Evolutionary conservation across 2,888 invertebrate genomes (phyloP).

Genomic region (Epistrophe eligans): DNA sequence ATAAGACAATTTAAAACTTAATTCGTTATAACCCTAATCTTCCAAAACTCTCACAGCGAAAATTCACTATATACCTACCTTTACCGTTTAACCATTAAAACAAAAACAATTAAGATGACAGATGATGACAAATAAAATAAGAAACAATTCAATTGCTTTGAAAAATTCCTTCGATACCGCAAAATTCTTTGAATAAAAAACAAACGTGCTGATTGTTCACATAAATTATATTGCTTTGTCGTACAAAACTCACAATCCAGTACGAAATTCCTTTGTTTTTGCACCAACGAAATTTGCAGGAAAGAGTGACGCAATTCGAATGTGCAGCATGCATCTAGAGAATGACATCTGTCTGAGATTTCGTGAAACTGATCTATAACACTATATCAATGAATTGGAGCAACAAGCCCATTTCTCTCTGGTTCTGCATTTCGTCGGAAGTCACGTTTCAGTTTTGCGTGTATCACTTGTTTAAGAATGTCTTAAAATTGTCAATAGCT

Average conservation of each 20-base stretch:
- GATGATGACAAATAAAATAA: background rate
- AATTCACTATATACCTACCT: background rate
- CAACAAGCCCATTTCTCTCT: constrained; percentile 44
- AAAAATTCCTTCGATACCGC: background rate
- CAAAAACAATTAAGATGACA: background rate
- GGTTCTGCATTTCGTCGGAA: constrained; percentile 3
- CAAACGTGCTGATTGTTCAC: background rate
- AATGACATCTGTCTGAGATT: constrained; percentile 63
- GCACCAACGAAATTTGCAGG: background rate
- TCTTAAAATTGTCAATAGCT: constrained; percentile 9
- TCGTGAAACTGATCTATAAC: constrained; percentile 52
- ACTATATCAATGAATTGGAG: constrained; percentile 58
- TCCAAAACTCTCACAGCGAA: background rate
- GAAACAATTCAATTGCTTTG: background rate
- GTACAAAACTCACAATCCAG: constrained; percentile 7
- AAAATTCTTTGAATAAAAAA: background rate
- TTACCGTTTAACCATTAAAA: background rate
- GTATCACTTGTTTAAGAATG: background rate
- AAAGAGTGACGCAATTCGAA: constrained; percentile 17
- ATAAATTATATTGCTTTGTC: background rate
- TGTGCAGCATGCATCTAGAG: constrained; percentile 36
- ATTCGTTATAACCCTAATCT: background rate
- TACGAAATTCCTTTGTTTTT: constrained; percentile 10
- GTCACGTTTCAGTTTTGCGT: constrained; percentile 18
- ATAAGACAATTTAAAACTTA: background rate